Evolutionary conservation across 1,140 invertebrate genomes (phyloP), one percentile per base, ranked within the genome.

Genomic region (Drosophila ercepeae): DNA sequence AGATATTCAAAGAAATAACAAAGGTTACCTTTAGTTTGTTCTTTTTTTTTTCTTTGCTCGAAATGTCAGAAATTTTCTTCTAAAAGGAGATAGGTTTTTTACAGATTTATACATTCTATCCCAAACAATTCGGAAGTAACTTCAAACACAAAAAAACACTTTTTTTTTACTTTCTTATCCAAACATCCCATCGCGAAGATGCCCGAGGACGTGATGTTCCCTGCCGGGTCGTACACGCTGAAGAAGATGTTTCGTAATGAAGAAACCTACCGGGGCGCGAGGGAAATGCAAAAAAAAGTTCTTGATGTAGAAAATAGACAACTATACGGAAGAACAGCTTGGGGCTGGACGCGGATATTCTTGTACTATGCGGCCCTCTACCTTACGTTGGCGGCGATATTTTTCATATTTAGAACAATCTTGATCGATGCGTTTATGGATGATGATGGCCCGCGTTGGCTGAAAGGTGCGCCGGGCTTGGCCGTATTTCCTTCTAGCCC

Each of bases 211-310:
- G 18, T 44, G 19, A 23, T 72, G 23, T 6, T 67, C 18, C 48
- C 57, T 1, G 45, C 71, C 16, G 81, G 79, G 14, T 5, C 29
- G 0, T 75, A 86, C 39, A 72, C 49, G 3, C 25, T 84, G 8
- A 39, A 19, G 0, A 84, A 86, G 48, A 65, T 59, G 36, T 79
- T 75, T 18, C 79, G 81, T 0, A 41, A 50, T 7, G 53, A 68
- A 29, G 11, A 32, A 9, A 42, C 72, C 14, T 0, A 23, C 11
- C 1, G 1, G 4, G 71, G 0, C 52, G 41, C 1, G 52, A 59
- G 52, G 21, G 71, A 84, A 2, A 7, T 84, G 32, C 14, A 39
- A 0, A 84, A 86, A 32, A 13, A 36, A 13, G 2, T 84, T 0
- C 45, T 79, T 3, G 58, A 84, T 36, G 14, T 84, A 18, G 76